Percentiles rank a stretch among this genome's conserved stretches.
phyloP scores from a whole-genome alignment of 2,888 invertebrate genomes.

The Quadroppia sp. region DNA sequence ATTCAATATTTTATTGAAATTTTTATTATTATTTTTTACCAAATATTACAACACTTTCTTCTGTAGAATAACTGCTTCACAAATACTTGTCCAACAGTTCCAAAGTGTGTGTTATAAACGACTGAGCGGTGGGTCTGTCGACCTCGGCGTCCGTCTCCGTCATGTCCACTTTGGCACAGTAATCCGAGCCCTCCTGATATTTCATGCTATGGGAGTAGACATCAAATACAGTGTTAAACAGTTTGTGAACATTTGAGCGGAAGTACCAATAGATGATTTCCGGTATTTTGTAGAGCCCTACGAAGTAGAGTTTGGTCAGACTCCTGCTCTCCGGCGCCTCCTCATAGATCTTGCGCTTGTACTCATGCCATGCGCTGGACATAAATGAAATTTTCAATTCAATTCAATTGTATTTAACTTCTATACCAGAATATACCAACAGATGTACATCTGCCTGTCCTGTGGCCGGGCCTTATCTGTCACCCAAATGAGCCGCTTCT shows the following conservation, averaged over 20 bases:
- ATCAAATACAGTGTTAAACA: background rate
- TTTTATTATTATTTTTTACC: no score
- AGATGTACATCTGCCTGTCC: background rate
- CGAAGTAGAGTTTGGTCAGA: background rate
- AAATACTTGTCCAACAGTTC: background rate
- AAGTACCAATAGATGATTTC: background rate
- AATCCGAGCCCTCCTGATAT: background rate
- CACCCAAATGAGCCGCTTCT: background rate
- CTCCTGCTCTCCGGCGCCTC: background rate
- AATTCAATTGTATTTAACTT: background rate
- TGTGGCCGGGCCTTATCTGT: background rate
- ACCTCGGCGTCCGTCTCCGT: background rate
- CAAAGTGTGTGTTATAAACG: background rate
- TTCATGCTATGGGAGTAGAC: background rate
- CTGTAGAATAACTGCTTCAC: background rate
- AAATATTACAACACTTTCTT: no score
- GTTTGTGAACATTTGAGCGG: background rate
- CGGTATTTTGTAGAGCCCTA: background rate
- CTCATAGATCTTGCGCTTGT: background rate
- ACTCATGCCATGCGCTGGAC: slow-evolving; percentile 9
- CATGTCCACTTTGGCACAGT: background rate
- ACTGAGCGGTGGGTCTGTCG: background rate
- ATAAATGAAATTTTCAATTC: background rate
- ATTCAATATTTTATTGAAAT: no score
- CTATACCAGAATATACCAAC: slow-evolving; percentile 2